These are phyloP conservation scores for Oncorhynchus nerka DNA, from an alignment of 2,113 vertebrate genomes.

Conservation along the genomic window DNA sequence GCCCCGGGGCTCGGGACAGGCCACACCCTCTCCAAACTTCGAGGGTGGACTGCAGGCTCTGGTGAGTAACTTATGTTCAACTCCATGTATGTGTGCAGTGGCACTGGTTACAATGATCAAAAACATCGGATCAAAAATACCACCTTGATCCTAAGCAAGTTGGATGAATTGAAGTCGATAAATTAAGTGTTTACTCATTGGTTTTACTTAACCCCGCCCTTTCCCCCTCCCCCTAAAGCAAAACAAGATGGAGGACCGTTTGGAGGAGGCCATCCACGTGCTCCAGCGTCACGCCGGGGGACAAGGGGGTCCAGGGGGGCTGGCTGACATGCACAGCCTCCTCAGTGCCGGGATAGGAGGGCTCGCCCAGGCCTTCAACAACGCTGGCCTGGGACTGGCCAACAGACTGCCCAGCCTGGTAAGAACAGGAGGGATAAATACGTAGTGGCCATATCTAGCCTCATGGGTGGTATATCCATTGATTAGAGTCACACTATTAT, in stretches of 20 bases:
- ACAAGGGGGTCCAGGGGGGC: slow-evolving; percentile 68
- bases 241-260: slow-evolving; percentile 92
- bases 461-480: no score
- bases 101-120: neutral
- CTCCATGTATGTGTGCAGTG: neutral
- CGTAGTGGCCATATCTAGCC: neutral
- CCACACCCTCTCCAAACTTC: slow-evolving; percentile 89
- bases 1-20: slow-evolving; percentile 84
- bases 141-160: neutral
- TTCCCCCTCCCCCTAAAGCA: slow-evolving; percentile 50
- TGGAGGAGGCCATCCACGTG: slow-evolving; percentile 95
- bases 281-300: slow-evolving; percentile 90
- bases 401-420: slow-evolving; percentile 81
- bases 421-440: slow-evolving; percentile 39
- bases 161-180: neutral
- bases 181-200: neutral
- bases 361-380: slow-evolving; percentile 77
- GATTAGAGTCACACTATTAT: no score
- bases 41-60: slow-evolving; percentile 85
- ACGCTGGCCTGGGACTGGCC: slow-evolving; percentile 74
- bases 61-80: slow-evolving; percentile 65
- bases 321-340: slow-evolving; percentile 83
- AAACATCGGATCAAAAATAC: neutral
- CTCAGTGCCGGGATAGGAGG: slow-evolving; percentile 65
- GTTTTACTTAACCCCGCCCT: neutral